Percentiles rank a stretch among this genome's conserved stretches.
Evolutionary conservation across 2,113 vertebrate genomes (phyloP).

Genomic region (Barbus barbus): DNA sequence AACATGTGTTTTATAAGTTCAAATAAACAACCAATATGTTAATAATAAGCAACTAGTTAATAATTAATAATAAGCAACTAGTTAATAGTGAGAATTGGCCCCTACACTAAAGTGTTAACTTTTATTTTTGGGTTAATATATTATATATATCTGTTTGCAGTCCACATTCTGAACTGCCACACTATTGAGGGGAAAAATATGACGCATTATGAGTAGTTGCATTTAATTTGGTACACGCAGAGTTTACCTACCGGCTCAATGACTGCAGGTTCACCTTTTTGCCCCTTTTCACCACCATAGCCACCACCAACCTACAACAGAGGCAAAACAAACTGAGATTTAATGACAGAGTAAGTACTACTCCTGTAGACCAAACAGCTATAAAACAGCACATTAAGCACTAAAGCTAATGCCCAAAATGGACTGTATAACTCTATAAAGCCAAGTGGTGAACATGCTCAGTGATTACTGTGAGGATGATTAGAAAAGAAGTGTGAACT

Average conservation of each 20-base stretch:
- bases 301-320: slow-evolving; percentile 67
- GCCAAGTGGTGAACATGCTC: slow-evolving; percentile 8
- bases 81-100: no score
- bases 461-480: background rate
- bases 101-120: no score
- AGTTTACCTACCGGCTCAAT: slow-evolving; percentile 90
- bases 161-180: no score
- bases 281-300: slow-evolving; percentile 89
- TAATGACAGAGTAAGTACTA: slow-evolving; percentile 26
- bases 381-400: slow-evolving; percentile 42
- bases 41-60: no score
- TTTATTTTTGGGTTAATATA: no score
- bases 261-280: slow-evolving; percentile 95
- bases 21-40: no score
- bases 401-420: slow-evolving; percentile 1
- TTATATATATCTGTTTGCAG: no score
- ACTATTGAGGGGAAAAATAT: background rate
- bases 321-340: slow-evolving; percentile 2
- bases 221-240: slow-evolving; percentile 11
- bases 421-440: slow-evolving; percentile 20
- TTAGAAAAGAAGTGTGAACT: background rate
- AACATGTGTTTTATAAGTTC: no score
- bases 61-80: no score
- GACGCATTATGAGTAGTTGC: slow-evolving; percentile 8
- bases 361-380: slow-evolving; percentile 19